Conservation (phyloP, 2,888 invertebrate species). For the Uloborus plumipes region DNA sequence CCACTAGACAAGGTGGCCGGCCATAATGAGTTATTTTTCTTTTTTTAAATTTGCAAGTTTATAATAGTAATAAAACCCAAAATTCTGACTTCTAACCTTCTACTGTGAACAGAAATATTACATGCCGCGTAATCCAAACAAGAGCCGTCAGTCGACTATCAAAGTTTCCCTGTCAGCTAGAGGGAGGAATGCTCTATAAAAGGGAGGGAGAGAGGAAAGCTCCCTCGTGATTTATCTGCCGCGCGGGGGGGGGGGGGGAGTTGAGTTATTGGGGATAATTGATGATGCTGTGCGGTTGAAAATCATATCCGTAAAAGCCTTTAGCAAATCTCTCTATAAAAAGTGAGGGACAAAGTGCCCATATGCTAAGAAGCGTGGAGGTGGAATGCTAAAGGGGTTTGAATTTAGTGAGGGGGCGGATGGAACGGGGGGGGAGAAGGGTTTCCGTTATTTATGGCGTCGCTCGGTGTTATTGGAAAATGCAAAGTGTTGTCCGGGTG, state of each 20-base stretch:
- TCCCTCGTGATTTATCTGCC: constrained; percentile 53
- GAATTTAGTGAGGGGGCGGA: neutral
- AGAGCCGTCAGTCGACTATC: no score
- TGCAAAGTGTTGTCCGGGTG: no score
- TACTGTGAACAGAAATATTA: no score
- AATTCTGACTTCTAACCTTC: no score
- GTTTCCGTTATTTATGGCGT: neutral
- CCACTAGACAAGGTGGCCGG: no score
- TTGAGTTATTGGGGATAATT: constrained; percentile 61
- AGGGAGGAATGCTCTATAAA: neutral
- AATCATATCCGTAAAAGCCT: constrained; percentile 63
- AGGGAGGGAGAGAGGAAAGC: constrained; percentile 15
- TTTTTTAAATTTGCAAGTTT: no score
- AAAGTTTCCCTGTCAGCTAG: no score
- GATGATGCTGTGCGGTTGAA: constrained; percentile 51
- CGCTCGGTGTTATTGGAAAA: no score
- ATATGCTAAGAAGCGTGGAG: constrained; percentile 17
- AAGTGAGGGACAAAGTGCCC: constrained; percentile 13
- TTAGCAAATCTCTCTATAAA: constrained; percentile 45
- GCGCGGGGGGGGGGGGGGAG: constrained; percentile 18
- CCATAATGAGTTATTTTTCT: no score
- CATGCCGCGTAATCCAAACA: no score
- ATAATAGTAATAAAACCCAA: no score
- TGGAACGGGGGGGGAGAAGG: neutral
- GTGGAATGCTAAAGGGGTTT: constrained; percentile 10